These are phyloP conservation scores for Apamea monoglypha DNA, from an alignment of 2,888 invertebrate species.

Conservation along the genomic window DNA sequence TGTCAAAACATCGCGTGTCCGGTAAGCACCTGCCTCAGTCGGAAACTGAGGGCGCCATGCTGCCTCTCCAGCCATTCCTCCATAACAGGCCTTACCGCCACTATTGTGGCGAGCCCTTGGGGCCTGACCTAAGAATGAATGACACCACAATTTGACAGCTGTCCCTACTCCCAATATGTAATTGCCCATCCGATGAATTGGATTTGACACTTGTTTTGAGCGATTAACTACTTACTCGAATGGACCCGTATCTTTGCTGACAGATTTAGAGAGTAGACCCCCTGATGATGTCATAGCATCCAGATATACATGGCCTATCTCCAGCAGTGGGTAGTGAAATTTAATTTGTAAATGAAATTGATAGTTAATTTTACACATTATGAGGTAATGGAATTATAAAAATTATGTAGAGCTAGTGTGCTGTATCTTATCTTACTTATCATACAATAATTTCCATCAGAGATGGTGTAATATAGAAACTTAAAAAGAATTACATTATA, in stretches of 20 bases:
- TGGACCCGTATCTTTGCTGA: too few species aligned
- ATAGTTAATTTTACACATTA: not conserved
- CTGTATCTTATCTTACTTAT: conserved; percentile 52
- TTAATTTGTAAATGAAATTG: not conserved
- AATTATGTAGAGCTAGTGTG: conserved; percentile 35
- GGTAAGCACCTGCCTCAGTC: too few species aligned
- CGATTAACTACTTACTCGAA: too few species aligned
- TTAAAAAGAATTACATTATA: conserved; percentile 32
- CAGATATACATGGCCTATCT: not conserved
- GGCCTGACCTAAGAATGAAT: not conserved
- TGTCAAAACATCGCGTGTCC: too few species aligned
- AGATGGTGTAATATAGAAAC: conserved; percentile 12
- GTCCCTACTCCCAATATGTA: too few species aligned
- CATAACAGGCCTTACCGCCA: too few species aligned
- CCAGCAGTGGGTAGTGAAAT: not conserved
- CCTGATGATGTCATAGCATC: not conserved
- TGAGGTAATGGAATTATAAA: conserved; percentile 11
- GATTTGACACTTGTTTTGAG: too few species aligned
- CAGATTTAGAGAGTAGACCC: not conserved
- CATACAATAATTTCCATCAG: conserved; percentile 25
- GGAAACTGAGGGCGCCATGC: too few species aligned
- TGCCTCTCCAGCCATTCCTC: too few species aligned
- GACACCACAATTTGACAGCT: not conserved
- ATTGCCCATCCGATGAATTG: too few species aligned
- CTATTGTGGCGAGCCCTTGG: too few species aligned